Base-by-base conservation (phyloP, 2,113 vertebrate genomes). In the Phyllostomus hastatus region DNA sequence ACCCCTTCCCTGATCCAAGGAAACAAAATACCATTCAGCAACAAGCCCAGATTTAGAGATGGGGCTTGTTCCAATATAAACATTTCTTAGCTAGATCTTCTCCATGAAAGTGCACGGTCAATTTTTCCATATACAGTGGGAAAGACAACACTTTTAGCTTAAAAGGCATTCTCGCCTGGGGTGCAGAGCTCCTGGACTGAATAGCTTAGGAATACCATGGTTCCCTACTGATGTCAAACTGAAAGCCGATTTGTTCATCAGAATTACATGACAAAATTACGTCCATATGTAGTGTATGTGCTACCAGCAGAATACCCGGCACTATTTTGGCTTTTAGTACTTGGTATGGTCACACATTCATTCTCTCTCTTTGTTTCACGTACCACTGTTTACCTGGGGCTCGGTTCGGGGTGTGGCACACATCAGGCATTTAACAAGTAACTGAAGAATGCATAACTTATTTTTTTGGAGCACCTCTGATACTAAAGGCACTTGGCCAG, bases 41-140 rank as follows among this genome's bases (percentile, higher is more conserved):
- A 96, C 97, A 97, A 96, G 88, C 90, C 95, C 97, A 97, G 97
- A 98, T 97, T 98, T 98, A 97, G 98, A 98, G 98, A 98, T 98
- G 98, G 98, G 98, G 97, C 75, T 98, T 94, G 97, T 97, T 98
- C 98, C 98, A 99, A 98, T 95, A 98, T 98, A 99, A 99, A 99
- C 98, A 98, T 92, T 97, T 98, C 98, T 97, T 97, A 86, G 94
- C 96, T 98, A 98, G 98, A 97, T 98, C 98, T 98, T 98, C 97
- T 97, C 96, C 90, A 85, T 97, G 97, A 97, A 98, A 98, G 95
- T 90, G 81, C 97, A 84, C 52, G 96, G 98, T 98, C 97, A 98
- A 97, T 98, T 99, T 99, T 99, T 99, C 99, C 98, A 98, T 99
- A 98, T 98, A 98, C 98, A 98, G 98, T 98, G 98, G 96, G 97